These are phyloP conservation scores for Morone chrysops DNA, from an alignment of 2,113 vertebrate genomes.

Conservation along the genomic window DNA sequence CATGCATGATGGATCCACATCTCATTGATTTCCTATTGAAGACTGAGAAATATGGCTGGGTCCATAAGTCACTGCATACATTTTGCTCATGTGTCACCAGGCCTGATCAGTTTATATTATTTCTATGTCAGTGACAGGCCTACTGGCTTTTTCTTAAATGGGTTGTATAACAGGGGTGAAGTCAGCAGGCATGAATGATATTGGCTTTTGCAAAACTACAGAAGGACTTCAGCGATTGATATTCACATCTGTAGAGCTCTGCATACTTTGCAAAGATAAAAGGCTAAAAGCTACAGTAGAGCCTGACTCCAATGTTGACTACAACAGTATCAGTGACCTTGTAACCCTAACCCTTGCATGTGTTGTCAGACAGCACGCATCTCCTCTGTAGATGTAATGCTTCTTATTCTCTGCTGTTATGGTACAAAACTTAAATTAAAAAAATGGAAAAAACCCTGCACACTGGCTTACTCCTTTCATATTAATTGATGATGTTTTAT, in stretches of 20 bases:
- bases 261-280: background rate
- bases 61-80: conserved; percentile 35
- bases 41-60: conserved; percentile 1
- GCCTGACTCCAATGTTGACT: background rate
- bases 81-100: conserved; percentile 17
- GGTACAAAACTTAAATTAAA: too few species aligned
- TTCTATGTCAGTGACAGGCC: background rate
- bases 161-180: background rate
- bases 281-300: background rate
- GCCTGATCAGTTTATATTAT: conserved; percentile 31
- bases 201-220: conserved; percentile 6
- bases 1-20: conserved; percentile 40
- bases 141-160: background rate
- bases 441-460: too few species aligned
- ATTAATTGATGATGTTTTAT: too few species aligned
- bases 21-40: conserved; percentile 57
- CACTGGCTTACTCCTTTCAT: too few species aligned
- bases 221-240: background rate
- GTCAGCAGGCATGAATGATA: background rate
- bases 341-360: too few species aligned
- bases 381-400: background rate
- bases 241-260: background rate
- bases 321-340: background rate
- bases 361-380: background rate
- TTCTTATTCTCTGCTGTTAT: background rate